Base-by-base conservation (phyloP, 1,140 invertebrate species). In the Amphibalanus amphitrite region DNA sequence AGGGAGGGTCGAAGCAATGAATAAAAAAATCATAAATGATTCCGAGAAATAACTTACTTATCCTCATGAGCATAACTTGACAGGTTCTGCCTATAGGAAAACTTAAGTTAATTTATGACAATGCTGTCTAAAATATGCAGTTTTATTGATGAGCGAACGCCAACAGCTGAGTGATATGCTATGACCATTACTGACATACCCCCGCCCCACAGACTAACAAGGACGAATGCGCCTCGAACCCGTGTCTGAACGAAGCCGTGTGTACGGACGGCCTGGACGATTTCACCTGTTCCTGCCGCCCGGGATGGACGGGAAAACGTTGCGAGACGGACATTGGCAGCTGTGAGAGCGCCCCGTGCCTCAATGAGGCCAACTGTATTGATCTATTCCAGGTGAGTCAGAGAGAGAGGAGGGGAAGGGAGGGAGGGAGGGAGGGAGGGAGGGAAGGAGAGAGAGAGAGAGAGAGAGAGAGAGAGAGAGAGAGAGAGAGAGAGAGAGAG, bases 281-380 rank as follows among this genome's bases (percentile, higher is more conserved):
- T 17, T 97, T 89, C 77, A 87, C 86, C 75, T 97, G 95, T 77
- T 80, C 85, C 29, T 97, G 94, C 77, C 85, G 84, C 67, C 86
- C 89, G 0, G 86, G 95, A 69, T 98, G 95, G 95, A 88, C 87
- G 20, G 95, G 95, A 20, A 82, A 85, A 74, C 85, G 88, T 68
- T 97, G 95, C 78, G 91, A 97, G 81, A 83, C 81, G 28, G 92
- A 96, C 78, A 88, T 95, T 71, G 91, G 91, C 73, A 90, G 86
- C 70, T 98, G 95, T 78, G 85, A 87, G 72, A 87, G 86, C 71
- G 84, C 84, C 70, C 93, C 94, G 3, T 98, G 95, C 79, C 88
- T 92, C 77, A 97, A 97, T 80, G 89, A 94, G 77, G 95, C 94
- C 28, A 85, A 84, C 28, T 98, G 96, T 81, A 91, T 96, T 69